Conservation (phyloP, 2,113 vertebrate species). For the Numenius arquata region DNA sequence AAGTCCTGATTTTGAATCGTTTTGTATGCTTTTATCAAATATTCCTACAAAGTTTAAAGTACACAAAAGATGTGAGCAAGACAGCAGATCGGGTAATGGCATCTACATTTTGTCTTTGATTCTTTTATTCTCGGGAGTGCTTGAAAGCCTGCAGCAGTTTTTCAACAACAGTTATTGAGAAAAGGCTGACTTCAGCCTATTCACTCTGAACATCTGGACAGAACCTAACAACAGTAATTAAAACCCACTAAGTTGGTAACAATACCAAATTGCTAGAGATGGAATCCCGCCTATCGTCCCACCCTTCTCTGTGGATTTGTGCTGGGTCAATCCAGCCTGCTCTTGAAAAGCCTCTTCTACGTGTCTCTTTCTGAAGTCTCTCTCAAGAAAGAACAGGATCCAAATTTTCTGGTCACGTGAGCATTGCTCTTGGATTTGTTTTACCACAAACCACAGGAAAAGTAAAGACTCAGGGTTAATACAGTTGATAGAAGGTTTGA, state of each 20-base stretch:
- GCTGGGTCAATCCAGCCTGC: background rate
- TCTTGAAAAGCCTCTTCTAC: background rate
- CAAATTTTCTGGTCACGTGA: background rate
- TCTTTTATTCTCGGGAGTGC: background rate
- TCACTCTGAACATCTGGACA: conserved; percentile 28
- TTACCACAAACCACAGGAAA: conserved; percentile 37
- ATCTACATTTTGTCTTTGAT: background rate
- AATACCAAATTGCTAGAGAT: background rate
- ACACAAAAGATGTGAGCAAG: background rate
- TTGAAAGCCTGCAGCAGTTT: conserved; percentile 18
- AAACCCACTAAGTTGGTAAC: conserved; percentile 46
- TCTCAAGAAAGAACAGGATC: background rate
- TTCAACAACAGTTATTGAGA: conserved; percentile 12
- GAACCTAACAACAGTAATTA: conserved; percentile 34
- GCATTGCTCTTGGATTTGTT: background rate
- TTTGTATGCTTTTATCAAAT: background rate
- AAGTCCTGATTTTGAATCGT: background rate
- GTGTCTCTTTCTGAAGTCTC: conserved; percentile 1
- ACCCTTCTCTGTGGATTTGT: conserved; percentile 35
- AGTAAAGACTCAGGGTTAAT: conserved; percentile 1
- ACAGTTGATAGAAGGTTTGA: background rate
- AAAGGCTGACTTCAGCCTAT: conserved; percentile 60
- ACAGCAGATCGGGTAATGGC: background rate
- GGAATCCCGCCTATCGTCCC: background rate
- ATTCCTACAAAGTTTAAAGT: background rate